These are phyloP conservation scores for Brachylomia viminalis DNA, from an alignment of 2,888 invertebrate genomes.

Conservation along the genomic window DNA sequence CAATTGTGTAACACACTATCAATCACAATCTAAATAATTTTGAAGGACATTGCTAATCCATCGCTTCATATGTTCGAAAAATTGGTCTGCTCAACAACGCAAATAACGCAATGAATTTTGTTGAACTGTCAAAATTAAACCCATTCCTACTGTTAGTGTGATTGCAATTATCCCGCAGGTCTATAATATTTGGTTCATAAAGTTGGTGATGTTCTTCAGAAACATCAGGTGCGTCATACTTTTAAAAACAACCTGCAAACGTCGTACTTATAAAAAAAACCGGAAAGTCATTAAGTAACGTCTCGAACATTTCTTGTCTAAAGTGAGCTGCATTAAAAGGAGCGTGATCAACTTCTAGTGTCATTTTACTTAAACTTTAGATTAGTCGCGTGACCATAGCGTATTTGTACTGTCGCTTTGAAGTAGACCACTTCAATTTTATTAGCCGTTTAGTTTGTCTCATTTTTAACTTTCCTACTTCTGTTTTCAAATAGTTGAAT, in stretches of 20 bases:
- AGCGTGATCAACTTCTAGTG: neutral
- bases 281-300: neutral
- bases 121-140: too few relatives aligned
- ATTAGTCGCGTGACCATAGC: conserved; percentile 2
- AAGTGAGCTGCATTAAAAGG: neutral
- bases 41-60: too few relatives aligned
- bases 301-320: neutral
- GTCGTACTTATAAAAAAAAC: neutral
- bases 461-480: neutral
- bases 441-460: conserved; percentile 6
- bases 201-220: too few relatives aligned
- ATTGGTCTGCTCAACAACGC: too few relatives aligned
- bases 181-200: too few relatives aligned
- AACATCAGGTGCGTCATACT: too few relatives aligned
- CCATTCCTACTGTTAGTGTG: too few relatives aligned
- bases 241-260: neutral
- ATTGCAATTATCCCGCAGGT: too few relatives aligned
- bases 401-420: neutral
- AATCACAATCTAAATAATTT: too few relatives aligned
- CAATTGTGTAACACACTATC: too few relatives aligned
- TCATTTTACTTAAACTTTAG: neutral
- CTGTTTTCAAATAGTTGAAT: neutral
- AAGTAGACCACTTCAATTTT: neutral
- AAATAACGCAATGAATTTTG: too few relatives aligned
- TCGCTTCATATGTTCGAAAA: too few relatives aligned